Evolutionary conservation across 1,140 invertebrate species (phyloP).

Genomic region (Chrysoperla carnea): DNA sequence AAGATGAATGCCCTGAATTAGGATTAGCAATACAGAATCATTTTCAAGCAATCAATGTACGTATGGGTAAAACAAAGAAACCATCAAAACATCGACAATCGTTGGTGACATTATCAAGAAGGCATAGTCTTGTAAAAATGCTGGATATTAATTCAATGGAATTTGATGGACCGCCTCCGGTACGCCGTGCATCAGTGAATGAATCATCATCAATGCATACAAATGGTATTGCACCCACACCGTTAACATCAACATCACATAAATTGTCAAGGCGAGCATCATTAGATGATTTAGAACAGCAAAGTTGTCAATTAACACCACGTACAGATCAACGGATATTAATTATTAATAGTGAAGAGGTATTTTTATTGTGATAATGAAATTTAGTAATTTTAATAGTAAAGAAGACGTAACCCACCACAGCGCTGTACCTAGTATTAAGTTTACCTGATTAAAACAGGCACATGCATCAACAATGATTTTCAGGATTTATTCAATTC

Average conservation of each 20-base stretch:
- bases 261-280: slow-evolving; percentile 47
- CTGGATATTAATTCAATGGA: slow-evolving; percentile 36
- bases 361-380: slow-evolving; percentile 15
- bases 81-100: slow-evolving; percentile 68
- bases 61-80: slow-evolving; percentile 44
- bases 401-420: not conserved
- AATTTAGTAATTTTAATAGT: not conserved
- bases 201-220: slow-evolving; percentile 11
- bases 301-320: slow-evolving; percentile 55
- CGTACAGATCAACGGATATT: slow-evolving; percentile 58
- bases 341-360: slow-evolving; percentile 47
- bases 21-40: slow-evolving; percentile 73
- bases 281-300: slow-evolving; percentile 57
- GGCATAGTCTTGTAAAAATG: slow-evolving; percentile 59
- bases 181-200: slow-evolving; percentile 27
- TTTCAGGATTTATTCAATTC: not conserved
- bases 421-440: not conserved
- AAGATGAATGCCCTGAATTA: slow-evolving; percentile 66
- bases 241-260: slow-evolving; percentile 6
- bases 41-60: slow-evolving; percentile 67
- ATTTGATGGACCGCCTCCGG: slow-evolving; percentile 44
- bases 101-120: slow-evolving; percentile 55
- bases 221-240: slow-evolving; percentile 6
- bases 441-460: not conserved
- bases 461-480: not conserved